Evolutionary conservation across 2,888 invertebrate species (phyloP).

Genomic region (Oligia fasciuncula): DNA sequence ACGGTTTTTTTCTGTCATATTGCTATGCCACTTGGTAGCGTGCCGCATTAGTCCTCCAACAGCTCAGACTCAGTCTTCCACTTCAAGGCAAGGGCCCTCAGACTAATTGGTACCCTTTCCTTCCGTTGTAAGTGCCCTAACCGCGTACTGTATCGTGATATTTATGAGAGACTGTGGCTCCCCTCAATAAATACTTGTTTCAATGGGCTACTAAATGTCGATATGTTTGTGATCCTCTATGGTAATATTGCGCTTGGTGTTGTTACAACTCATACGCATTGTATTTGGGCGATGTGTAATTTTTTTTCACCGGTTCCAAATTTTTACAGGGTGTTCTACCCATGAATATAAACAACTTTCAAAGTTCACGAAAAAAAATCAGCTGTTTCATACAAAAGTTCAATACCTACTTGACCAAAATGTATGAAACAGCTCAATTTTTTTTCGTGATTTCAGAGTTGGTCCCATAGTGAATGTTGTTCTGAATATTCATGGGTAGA

Average conservation of each 20-base stretch:
- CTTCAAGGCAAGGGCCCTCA: constrained; percentile 38
- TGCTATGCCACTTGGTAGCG: constrained; percentile 1
- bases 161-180: constrained; percentile 22
- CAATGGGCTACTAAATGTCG: constrained; percentile 7
- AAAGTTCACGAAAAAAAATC: too few species aligned
- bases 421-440: too few species aligned
- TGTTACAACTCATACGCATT: neutral
- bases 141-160: constrained; percentile 15
- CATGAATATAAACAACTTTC: too few species aligned
- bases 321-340: too few species aligned
- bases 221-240: constrained; percentile 1
- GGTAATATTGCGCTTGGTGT: neutral
- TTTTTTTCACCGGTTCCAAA: too few species aligned
- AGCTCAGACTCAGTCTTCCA: constrained; percentile 38
- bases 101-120: constrained; percentile 49
- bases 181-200: constrained; percentile 13
- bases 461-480: too few species aligned
- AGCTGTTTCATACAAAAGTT: too few species aligned
- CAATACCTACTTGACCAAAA: too few species aligned
- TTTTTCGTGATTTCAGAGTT: too few species aligned
- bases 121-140: constrained; percentile 25
- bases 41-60: constrained; percentile 19
- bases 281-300: neutral
- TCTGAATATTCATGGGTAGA: too few species aligned
- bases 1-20: neutral